Evolutionary conservation across 2,888 invertebrate genomes (phyloP).

Genomic region (Xanthorhoe spadicearia): DNA sequence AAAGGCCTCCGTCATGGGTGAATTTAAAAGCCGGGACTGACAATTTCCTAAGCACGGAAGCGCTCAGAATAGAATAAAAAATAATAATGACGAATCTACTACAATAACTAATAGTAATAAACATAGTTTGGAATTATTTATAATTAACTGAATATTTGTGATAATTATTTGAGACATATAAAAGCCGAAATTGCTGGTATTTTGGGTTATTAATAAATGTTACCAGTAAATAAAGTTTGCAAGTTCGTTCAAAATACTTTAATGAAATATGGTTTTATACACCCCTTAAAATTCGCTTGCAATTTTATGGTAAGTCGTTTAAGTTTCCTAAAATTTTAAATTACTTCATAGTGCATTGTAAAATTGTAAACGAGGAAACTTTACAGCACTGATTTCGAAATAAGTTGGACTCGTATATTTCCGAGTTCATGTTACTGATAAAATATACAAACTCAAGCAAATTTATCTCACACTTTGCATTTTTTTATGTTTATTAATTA

Average conservation of each 20-base stretch:
- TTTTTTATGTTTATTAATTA: too few species aligned
- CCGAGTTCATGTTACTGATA: not conserved
- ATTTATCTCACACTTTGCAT: conserved; percentile 39
- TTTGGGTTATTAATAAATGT: not conserved
- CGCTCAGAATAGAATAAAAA: too few species aligned
- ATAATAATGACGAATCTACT: not conserved
- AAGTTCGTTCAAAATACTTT: not conserved
- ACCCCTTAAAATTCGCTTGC: not conserved
- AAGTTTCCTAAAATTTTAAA: not conserved
- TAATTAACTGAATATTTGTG: too few species aligned
- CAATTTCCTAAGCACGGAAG: too few species aligned
- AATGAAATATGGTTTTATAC: not conserved
- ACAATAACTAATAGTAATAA: not conserved
- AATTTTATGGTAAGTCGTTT: not conserved
- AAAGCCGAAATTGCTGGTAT: too few species aligned
- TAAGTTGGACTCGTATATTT: not conserved
- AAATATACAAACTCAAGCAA: conserved; percentile 39
- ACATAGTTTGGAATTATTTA: too few species aligned
- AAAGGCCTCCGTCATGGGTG: too few species aligned
- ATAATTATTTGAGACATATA: too few species aligned
- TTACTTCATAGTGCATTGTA: not conserved
- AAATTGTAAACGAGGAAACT: not conserved
- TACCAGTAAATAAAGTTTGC: not conserved
- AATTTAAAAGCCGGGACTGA: too few species aligned
- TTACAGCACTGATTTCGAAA: not conserved